Evolutionary conservation across 30 jellyfish, hydroid and myxozoan species (phyloP).

Genomic region (Euphysa ruthae): DNA sequence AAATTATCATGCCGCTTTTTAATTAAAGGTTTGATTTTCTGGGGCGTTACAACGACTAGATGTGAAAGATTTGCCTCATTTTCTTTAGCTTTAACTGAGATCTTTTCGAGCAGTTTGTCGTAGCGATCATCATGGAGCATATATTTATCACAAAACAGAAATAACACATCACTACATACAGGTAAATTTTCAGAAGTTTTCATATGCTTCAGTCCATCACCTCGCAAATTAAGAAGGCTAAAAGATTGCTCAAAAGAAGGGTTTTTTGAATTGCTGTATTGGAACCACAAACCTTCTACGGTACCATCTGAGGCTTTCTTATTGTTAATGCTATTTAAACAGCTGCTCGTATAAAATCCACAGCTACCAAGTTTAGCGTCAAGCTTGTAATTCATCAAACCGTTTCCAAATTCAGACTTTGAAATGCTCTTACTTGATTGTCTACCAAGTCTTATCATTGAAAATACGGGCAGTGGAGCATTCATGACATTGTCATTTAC

Average conservation of each 20-base stretch:
- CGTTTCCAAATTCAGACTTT: background rate
- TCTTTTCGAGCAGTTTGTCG: background rate
- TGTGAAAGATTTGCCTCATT: too few species aligned
- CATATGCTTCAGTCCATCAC: background rate
- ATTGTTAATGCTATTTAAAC: background rate
- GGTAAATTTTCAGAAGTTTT: background rate
- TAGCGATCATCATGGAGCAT: background rate
- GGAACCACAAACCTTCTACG: background rate
- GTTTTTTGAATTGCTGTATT: background rate
- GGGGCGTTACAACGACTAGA: too few species aligned
- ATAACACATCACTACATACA: background rate
- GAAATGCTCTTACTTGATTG: background rate
- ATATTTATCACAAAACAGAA: background rate
- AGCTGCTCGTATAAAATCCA: background rate
- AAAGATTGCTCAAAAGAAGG: background rate
- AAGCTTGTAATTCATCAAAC: background rate
- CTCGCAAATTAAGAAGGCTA: background rate
- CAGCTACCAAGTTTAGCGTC: background rate
- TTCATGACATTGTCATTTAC: background rate
- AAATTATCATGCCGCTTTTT: too few species aligned
- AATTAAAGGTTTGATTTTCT: too few species aligned
- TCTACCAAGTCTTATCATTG: background rate
- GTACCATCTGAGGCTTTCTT: background rate
- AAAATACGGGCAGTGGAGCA: background rate
- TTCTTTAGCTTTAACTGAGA: too few species aligned